Percentiles rank a stretch among this genome's conserved stretches.
Conservation (phyloP, 2,888 invertebrate genomes). For the Callimorpha dominula region DNA sequence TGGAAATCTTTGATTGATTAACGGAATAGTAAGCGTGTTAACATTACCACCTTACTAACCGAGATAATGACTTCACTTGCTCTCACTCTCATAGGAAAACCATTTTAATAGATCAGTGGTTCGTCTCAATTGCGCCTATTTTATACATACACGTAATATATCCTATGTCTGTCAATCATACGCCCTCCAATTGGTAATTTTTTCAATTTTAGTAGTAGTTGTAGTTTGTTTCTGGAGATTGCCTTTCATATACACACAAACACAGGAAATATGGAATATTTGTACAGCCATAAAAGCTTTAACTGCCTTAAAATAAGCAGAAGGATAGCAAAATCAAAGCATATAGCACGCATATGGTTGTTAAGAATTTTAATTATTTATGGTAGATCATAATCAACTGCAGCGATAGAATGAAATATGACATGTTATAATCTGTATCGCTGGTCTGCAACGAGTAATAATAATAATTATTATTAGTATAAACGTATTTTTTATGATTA, state of each 20-base stretch:
- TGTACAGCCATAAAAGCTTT: no score
- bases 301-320: no score
- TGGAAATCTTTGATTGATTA: slow-evolving; percentile 41
- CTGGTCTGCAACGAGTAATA: no score
- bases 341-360: no score
- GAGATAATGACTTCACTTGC: slow-evolving; percentile 1
- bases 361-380: not conserved
- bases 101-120: slow-evolving; percentile 16
- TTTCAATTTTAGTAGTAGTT: no score
- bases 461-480: no score
- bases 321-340: no score
- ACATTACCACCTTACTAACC: slow-evolving; percentile 5
- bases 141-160: no score
- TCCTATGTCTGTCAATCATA: no score
- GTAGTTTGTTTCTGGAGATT: no score
- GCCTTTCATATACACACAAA: not conserved
- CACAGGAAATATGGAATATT: not conserved
- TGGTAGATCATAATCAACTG: not conserved
- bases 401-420: not conserved
- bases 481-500: not conserved
- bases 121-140: not conserved
- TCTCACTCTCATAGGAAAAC: slow-evolving; percentile 25
- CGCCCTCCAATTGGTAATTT: no score
- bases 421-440: no score
- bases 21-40: slow-evolving; percentile 35